Base-by-base conservation (phyloP, 2,797 vertebrate genomes). In the Oreochromis grahami region DNA sequence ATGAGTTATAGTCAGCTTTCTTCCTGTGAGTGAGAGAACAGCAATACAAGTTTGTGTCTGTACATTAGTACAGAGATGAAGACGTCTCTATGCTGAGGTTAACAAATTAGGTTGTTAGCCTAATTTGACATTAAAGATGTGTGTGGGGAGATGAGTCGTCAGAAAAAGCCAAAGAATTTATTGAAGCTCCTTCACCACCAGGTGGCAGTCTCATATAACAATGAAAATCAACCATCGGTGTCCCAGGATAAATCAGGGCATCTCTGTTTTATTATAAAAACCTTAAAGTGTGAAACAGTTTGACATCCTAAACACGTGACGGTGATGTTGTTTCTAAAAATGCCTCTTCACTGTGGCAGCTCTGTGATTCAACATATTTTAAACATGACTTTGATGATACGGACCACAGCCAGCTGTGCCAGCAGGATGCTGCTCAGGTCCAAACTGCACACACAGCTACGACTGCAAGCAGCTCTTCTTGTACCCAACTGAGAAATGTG, bases 31-130 rank as follows among this genome's bases (percentile, higher is more conserved):
- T 60, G 29, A 60, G 26, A 60, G 5, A 60, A 17, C 10, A 24
- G 11, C 15, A 60, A 11, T 60, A 34, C 15, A 34, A 34, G 3
- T 19, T 34, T 34, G 56, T 60, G 29, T 60, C 32, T 60, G 29
- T 10, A 32, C 5, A 0, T 11, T 34, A 60, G 5, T 60, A 19
- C 29, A 60, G 3, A 60, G 1, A 10, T 58, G 14, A 29, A 32
- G 32, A 34, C 0, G 1, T 50, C 45, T 48, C 45, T 4, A 4
- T 48, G 5, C 45, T 48, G 0, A 50, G 17, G 6, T 50, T 0
- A 50, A 50, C 8, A 50, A 50, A 50, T 50, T 9, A 17, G 8
- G 15, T n/a, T n/a, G 32, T 19, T 36, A 36, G 6, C 58, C 29
- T 36, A 0, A 19, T 63, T n/a, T 60, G 58, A 6, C 17, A 36